phyloP scores from a whole-genome alignment of 2,113 vertebrate species.

The Caranx ignobilis region DNA sequence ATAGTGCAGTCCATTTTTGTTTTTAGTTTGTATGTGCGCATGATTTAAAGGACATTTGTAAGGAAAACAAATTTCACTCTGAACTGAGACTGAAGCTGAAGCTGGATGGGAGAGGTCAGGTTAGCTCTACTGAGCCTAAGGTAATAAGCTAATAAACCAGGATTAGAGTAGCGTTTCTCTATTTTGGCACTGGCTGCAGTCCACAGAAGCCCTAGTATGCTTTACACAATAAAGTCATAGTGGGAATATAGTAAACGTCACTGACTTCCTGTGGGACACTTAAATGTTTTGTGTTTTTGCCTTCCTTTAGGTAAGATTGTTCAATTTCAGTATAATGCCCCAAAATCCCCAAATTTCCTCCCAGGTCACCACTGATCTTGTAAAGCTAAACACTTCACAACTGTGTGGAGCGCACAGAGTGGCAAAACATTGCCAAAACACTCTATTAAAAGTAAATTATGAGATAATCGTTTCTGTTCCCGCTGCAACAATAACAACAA shows the following conservation, averaged over 20 bases:
- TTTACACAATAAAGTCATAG: slow-evolving; percentile 16
- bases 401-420: background rate
- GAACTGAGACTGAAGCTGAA: background rate
- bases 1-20: background rate
- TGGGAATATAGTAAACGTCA: background rate
- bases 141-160: slow-evolving; percentile 13
- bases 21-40: too few species aligned
- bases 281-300: background rate
- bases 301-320: background rate
- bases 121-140: slow-evolving; percentile 9
- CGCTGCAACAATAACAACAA: background rate
- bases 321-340: background rate
- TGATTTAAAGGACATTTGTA: background rate
- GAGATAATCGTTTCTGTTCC: background rate
- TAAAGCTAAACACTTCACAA: background rate
- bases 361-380: slow-evolving; percentile 4
- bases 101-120: background rate
- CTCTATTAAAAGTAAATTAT: background rate
- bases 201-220: background rate
- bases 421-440: background rate
- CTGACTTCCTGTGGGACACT: background rate
- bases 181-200: background rate
- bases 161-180: slow-evolving; percentile 15
- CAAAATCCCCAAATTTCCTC: background rate
- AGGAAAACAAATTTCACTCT: background rate